These are phyloP conservation scores for Setophaga kirtlandii DNA, from an alignment of 2,113 vertebrate genomes.

Conservation along the genomic window DNA sequence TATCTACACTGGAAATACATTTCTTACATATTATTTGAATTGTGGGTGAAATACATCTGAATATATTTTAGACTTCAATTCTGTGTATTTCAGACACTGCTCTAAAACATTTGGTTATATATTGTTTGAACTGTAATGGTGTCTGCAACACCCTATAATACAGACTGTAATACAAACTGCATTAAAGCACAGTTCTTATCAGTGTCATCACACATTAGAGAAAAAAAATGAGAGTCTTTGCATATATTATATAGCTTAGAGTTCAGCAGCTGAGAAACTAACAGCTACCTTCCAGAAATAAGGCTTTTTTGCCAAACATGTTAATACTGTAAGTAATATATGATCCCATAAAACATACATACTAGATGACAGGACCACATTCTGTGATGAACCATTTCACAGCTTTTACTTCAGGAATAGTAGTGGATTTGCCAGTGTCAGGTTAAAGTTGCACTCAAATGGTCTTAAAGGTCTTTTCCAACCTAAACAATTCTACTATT, in stretches of 20 bases:
- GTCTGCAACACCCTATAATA: not conserved
- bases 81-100: not conserved
- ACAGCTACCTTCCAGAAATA: not conserved
- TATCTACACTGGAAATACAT: not conserved
- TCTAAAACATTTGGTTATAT: not conserved
- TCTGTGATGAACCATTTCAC: not conserved
- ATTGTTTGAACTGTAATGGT: not conserved
- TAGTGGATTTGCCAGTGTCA: not conserved
- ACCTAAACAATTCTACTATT: not conserved
- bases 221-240: not conserved
- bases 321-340: not conserved
- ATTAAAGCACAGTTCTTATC: not conserved
- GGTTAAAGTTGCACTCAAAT: not conserved
- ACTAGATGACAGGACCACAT: accelerated
- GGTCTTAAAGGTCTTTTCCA: not conserved
- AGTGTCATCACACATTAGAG: not conserved
- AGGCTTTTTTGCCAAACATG: not conserved
- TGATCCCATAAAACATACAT: not conserved
- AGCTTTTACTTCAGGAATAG: not conserved
- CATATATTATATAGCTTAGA: not conserved
- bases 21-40: not conserved
- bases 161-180: not conserved
- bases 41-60: not conserved
- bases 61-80: not conserved
- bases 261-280: not conserved